phyloP scores from a whole-genome alignment of 2,888 invertebrate genomes.

The Hypomecis punctinalis region DNA sequence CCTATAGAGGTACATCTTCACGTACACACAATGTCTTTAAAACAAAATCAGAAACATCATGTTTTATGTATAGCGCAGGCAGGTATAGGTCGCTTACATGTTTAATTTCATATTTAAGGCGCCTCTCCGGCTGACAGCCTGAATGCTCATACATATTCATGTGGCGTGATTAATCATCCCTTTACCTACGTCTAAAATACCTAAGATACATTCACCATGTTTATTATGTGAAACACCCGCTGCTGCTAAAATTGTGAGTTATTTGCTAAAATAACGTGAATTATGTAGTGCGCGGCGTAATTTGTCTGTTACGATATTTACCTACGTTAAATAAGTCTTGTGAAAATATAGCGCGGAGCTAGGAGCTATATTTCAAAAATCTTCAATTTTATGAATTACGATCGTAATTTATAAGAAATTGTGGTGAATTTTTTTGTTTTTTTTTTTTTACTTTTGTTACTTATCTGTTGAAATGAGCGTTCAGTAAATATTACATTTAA shows the following conservation, averaged over 20 bases:
- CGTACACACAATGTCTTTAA: constrained; percentile 13
- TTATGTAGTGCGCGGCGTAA: constrained; percentile 56
- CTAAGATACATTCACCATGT: constrained; percentile 54
- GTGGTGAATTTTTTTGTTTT: too few relatives aligned
- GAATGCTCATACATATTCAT: constrained; percentile 82
- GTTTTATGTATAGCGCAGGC: constrained; percentile 46
- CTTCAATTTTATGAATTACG: too few relatives aligned
- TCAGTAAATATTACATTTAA: too few relatives aligned
- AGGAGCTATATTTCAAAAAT: too few relatives aligned
- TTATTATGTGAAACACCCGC: constrained; percentile 55
- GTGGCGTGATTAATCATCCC: constrained; percentile 78
- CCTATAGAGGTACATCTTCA: background rate
- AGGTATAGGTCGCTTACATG: constrained; percentile 46
- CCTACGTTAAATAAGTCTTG: background rate
- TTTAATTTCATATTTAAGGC: constrained; percentile 81
- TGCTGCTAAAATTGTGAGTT: constrained; percentile 59
- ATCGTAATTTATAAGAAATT: too few relatives aligned
- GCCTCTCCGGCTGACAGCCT: constrained; percentile 68
- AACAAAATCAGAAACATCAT: constrained; percentile 46
- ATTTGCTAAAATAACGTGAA: constrained; percentile 53
- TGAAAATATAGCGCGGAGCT: too few relatives aligned
- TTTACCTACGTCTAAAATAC: constrained; percentile 50
- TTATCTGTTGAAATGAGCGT: too few relatives aligned
- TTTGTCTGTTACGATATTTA: constrained; percentile 44
- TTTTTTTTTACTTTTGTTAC: too few relatives aligned